A percentile compares a stretch with the other conserved stretches of the same genome.
phyloP scores from a whole-genome alignment of 2,888 invertebrate species.

The Sinohyriopsis cumingii region DNA sequence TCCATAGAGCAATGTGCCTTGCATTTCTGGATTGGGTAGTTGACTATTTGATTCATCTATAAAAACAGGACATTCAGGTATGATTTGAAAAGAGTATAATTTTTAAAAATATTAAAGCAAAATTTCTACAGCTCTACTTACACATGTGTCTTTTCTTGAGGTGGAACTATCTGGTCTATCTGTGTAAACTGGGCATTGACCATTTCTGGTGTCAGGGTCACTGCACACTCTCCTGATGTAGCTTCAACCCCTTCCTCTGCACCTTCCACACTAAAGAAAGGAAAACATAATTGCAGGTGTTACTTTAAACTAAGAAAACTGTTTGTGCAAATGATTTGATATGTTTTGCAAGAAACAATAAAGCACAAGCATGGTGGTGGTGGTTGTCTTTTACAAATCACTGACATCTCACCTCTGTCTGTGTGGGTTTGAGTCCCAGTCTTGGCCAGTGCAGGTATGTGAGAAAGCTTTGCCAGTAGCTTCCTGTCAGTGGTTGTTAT shows the following conservation, averaged over 20 bases:
- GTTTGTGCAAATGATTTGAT: not conserved
- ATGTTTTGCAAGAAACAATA: not conserved
- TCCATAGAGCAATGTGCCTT: no score
- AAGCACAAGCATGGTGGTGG: no score
- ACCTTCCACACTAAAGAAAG: slow-evolving; percentile 38
- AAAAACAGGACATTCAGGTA: no score
- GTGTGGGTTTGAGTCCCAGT: no score
- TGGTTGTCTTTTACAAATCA: no score
- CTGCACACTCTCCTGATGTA: slow-evolving; percentile 18
- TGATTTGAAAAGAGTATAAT: not conserved
- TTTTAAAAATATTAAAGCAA: not conserved
- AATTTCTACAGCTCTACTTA: slow-evolving; percentile 25
- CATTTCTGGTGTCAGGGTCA: slow-evolving; percentile 66
- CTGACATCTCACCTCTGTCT: no score
- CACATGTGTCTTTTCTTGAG: slow-evolving; percentile 48
- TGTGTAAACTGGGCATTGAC: slow-evolving; percentile 64
- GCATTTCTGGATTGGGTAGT: no score
- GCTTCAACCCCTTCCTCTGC: slow-evolving; percentile 29
- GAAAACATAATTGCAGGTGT: not conserved
- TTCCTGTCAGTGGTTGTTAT: no score
- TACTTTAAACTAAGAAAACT: not conserved
- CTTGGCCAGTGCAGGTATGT: no score
- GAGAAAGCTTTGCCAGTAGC: no score
- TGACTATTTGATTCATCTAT: no score
- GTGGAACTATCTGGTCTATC: slow-evolving; percentile 43